These are phyloP conservation scores for Drosophila flavopinicola DNA, from an alignment of 2,888 invertebrate genomes.

Conservation along the genomic window DNA sequence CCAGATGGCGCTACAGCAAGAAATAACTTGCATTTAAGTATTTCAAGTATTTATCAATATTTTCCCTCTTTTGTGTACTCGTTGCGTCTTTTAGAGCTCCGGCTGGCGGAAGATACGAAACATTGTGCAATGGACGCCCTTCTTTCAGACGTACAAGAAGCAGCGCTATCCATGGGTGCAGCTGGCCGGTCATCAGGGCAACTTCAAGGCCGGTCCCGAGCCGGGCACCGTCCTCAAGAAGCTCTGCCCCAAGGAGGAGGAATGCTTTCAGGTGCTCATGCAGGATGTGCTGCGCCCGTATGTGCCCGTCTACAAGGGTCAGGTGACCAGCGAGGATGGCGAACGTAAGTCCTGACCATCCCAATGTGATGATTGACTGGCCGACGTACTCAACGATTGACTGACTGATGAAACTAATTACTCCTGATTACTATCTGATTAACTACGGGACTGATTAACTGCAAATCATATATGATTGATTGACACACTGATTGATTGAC, in stretches of 20 bases:
- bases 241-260: conserved; percentile 93
- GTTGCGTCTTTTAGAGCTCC: conserved; percentile 87
- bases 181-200: conserved; percentile 97
- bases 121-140: conserved; percentile 98
- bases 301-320: conserved; percentile 97
- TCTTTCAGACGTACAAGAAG: conserved; percentile 98
- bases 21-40: not conserved
- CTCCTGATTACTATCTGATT: not conserved
- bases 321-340: conserved; percentile 91
- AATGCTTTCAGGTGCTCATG: conserved; percentile 93
- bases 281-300: conserved; percentile 94
- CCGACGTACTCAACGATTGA: not conserved
- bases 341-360: conserved; percentile 86
- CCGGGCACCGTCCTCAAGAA: conserved; percentile 98
- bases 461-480: not conserved
- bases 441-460: not conserved
- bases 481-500: not conserved
- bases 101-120: conserved; percentile 97
- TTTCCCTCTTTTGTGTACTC: not conserved
- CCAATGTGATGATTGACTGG: not conserved
- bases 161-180: conserved; percentile 98
- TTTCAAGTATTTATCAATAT: not conserved
- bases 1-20: conserved; percentile 26
- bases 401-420: no score
- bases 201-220: conserved; percentile 96